Percentiles rank a stretch among this genome's conserved stretches.
These are phyloP conservation scores for Suricata suricatta DNA, from an alignment of 2,113 vertebrate genomes.

Conservation along the genomic window DNA sequence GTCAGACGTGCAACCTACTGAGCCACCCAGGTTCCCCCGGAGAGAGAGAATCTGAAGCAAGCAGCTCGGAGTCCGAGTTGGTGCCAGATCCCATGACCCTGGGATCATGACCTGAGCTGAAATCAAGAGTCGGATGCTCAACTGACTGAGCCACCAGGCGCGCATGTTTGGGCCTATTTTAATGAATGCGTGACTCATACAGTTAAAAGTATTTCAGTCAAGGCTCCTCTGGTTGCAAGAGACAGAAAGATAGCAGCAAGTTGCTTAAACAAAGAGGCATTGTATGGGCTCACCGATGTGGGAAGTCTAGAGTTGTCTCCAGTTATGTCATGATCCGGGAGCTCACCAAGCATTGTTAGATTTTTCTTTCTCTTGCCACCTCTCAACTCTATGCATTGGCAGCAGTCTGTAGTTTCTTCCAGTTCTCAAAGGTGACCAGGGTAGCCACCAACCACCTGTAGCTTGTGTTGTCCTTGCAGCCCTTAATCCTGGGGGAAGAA, in stretches of 20 bases:
- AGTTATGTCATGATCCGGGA: not conserved
- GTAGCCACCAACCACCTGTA: not conserved
- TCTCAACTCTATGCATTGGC: not conserved
- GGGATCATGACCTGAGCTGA: no score
- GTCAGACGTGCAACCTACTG: no score
- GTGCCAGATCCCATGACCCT: no score
- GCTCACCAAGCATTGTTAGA: not conserved
- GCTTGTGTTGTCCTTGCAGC: not conserved
- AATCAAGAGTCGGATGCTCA: no score
- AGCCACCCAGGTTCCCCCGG: no score
- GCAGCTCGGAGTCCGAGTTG: no score
- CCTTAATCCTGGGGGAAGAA: not conserved
- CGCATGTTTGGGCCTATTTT: not conserved
- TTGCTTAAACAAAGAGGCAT: not conserved
- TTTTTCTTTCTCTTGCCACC: not conserved
- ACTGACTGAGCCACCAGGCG: no score
- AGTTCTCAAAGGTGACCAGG: not conserved
- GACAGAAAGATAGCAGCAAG: not conserved
- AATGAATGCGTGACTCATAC: not conserved
- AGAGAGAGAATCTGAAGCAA: no score
- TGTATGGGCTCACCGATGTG: not conserved
- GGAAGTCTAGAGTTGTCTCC: not conserved
- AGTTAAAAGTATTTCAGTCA: not conserved
- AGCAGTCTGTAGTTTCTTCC: not conserved
- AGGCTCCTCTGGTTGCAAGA: not conserved